Evolutionary conservation across 2,888 invertebrate genomes (phyloP).

Genomic region (Tetragonisca angustula): DNA sequence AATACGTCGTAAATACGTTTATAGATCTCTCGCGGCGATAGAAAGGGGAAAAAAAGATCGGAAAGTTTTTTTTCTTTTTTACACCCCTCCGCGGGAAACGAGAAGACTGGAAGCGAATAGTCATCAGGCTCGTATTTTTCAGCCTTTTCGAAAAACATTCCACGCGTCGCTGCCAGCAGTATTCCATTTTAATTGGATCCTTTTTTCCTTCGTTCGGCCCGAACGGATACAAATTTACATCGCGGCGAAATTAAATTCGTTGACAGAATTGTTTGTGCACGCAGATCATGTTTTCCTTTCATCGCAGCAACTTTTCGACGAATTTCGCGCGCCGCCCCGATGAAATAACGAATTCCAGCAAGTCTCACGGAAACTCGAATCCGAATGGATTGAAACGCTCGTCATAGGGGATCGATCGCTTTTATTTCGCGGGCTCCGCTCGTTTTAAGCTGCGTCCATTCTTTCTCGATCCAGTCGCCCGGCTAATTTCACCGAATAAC

Average conservation of each 20-base stretch:
- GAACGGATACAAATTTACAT: conserved; percentile 52
- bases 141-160: conserved; percentile 27
- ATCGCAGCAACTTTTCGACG: conserved; percentile 24
- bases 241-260: conserved; percentile 54
- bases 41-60: background rate
- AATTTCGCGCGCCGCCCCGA: conserved; percentile 28
- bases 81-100: background rate
- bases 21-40: background rate
- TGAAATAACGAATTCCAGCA: conserved; percentile 41
- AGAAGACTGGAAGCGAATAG: background rate
- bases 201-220: conserved; percentile 27
- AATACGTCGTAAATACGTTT: background rate
- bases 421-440: conserved; percentile 25
- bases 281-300: conserved; percentile 52
- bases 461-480: background rate
- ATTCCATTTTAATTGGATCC: conserved; percentile 46
- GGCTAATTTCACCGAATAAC: conserved; percentile 14
- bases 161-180: conserved; percentile 4
- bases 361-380: conserved; percentile 34
- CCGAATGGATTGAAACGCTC: conserved; percentile 23
- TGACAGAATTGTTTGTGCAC: conserved; percentile 54
- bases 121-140: conserved; percentile 28
- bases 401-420: conserved; percentile 42
- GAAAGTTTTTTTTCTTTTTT: background rate
- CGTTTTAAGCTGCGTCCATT: background rate